Percentiles rank a stretch among this genome's conserved stretches.
Conservation (phyloP, 2,888 invertebrate species). For the Malthinus seriepunctatus region DNA sequence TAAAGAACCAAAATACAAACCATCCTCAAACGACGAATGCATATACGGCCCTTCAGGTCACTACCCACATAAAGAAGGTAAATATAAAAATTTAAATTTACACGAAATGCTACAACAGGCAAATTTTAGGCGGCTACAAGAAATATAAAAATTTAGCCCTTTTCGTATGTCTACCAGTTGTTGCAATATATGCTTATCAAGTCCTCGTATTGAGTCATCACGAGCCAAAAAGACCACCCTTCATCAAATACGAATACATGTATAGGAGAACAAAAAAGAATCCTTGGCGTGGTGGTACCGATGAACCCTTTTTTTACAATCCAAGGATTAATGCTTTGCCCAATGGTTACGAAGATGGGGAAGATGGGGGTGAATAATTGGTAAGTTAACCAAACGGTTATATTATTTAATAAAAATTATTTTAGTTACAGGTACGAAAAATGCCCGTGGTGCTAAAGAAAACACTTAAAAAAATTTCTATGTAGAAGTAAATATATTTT, state of each 20-base stretch:
- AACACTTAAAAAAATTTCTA: too few species aligned
- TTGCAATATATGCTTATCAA: slow-evolving; percentile 75
- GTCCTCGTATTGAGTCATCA: slow-evolving; percentile 71
- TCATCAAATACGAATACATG: slow-evolving; percentile 77
- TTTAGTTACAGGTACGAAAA: too few species aligned
- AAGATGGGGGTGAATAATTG: background rate
- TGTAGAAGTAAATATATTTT: too few species aligned
- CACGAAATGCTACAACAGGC: background rate
- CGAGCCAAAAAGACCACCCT: slow-evolving; percentile 66
- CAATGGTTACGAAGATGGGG: slow-evolving; percentile 72
- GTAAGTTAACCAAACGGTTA: too few species aligned
- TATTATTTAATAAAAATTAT: too few species aligned
- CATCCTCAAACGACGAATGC: background rate
- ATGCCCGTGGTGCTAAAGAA: too few species aligned
- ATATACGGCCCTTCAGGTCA: background rate
- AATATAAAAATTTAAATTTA: background rate
- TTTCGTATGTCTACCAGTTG: slow-evolving; percentile 77
- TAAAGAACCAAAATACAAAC: background rate
- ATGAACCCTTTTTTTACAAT: slow-evolving; percentile 82
- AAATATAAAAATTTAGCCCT: slow-evolving; percentile 78
- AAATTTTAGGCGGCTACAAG: slow-evolving; percentile 43
- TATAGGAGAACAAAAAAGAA: slow-evolving; percentile 79
- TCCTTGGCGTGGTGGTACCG: slow-evolving; percentile 89
- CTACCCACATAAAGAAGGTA: background rate
- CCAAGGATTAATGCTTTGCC: slow-evolving; percentile 76